Evolutionary conservation across 1,140 invertebrate species (phyloP), one percentile per base, ranked within the genome.

Genomic region (Nylanderia fulva): DNA sequence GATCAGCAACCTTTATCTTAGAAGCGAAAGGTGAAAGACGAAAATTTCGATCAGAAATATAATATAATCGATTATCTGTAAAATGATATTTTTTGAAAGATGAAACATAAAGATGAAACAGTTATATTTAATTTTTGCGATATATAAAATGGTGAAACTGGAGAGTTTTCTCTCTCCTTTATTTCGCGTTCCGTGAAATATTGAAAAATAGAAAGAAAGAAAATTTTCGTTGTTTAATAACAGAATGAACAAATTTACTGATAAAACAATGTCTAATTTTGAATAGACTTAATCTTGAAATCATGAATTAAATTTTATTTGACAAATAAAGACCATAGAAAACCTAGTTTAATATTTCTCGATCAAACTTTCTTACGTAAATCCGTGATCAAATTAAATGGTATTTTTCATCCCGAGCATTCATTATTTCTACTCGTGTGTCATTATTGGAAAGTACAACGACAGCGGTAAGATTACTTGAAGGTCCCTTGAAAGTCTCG

Each of bases 401-500:
- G n/a, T 24, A 42, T 80, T 48, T 8, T 85, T 75, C 61, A 76
- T 58, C 13, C 64, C 48, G 1, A 4, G 21, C 27, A 13, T 52
- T 88, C 29, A n/a, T 83, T 18, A 48, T 74, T 71, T 74, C 66
- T 2, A n/a, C 24, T 66, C 74, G 75, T 74, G 75, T 36, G 8
- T 56, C 21, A 58, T 45, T 63, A 56, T 56, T 75, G 63, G 56
- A 64, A 56, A 71, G 56, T 33, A 71, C 21, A 11, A 66, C 66
- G 18, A 24, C 21, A 24, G 42, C 33, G 61, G 27, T 29, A 18
- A 61, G 24, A 58, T 39, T 27, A 21, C 13, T 45, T 29, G 86
- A 88, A 85, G 60, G 42, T 60, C n/a, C 8, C n/a, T 64, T 56
- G 83, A 82, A 85, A 77, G 79, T 76, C 66, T 71, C 72, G 76